Conservation (phyloP, 2,888 invertebrate species). For the Amitus sp. region DNA sequence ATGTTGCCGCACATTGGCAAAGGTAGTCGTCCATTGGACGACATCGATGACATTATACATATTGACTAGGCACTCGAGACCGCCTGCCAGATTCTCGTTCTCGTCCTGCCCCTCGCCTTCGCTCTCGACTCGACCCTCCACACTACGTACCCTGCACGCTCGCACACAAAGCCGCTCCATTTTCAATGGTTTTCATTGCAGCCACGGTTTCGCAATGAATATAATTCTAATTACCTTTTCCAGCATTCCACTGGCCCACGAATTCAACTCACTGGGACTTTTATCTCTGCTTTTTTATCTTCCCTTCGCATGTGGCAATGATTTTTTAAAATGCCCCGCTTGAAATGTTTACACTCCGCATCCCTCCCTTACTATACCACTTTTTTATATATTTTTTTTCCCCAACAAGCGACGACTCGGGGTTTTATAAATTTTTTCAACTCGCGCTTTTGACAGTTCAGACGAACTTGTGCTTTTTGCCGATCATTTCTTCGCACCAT, state of each 20-base stretch:
- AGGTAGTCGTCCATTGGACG: constrained; percentile 57
- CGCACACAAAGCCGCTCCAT: constrained; percentile 12
- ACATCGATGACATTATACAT: constrained; percentile 66
- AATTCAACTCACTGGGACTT: no score
- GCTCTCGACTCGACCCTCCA: constrained; percentile 25
- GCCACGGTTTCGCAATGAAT: constrained; percentile 18
- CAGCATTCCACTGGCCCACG: background rate
- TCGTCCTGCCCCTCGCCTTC: constrained; percentile 28
- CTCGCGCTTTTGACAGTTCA: no score
- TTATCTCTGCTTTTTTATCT: background rate
- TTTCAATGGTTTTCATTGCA: constrained; percentile 20
- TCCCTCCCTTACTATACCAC: no score
- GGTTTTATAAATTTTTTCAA: background rate
- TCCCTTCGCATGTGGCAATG: background rate
- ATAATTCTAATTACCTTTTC: constrained; percentile 21
- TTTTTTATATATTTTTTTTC: no score
- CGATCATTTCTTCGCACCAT: constrained; percentile 25
- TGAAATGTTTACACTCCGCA: no score
- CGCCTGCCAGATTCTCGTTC: constrained; percentile 53
- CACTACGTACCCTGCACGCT: constrained; percentile 7
- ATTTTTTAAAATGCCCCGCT: no score
- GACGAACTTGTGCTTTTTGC: constrained; percentile 9
- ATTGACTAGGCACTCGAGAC: constrained; percentile 65
- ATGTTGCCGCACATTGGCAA: constrained; percentile 34
- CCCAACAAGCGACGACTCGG: no score